phyloP scores from a whole-genome alignment of 2,888 invertebrate species.

The Epistrophe grossulariae region DNA sequence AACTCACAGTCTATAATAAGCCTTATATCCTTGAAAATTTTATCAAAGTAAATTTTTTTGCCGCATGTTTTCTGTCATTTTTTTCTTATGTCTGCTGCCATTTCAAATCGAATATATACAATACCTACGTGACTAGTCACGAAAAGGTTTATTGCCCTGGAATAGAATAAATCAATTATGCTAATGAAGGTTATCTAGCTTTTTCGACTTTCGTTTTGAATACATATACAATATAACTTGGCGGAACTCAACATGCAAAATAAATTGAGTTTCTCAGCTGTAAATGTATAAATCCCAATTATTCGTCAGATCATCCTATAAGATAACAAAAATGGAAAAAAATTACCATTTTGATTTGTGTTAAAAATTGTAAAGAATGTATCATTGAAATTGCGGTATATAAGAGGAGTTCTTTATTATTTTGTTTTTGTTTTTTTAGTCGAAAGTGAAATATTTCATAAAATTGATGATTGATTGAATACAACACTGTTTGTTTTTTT shows the following conservation, averaged over 20 bases:
- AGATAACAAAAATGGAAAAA: conserved; percentile 22
- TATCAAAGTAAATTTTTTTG: not conserved
- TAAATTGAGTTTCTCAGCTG: conserved; percentile 29
- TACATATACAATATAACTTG: not conserved
- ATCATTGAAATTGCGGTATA: not conserved
- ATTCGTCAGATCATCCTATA: conserved; percentile 5
- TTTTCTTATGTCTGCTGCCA: not conserved
- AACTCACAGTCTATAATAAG: too few species aligned
- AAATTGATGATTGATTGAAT: not conserved
- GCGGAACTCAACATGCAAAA: conserved; percentile 19
- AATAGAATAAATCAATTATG: conserved; percentile 39
- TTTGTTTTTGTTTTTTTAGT: too few species aligned
- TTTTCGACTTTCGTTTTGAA: not conserved
- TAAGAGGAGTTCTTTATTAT: not conserved
- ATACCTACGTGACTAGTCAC: conserved; percentile 7
- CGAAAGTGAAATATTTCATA: not conserved
- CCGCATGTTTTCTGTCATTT: not conserved
- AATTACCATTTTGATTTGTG: conserved; percentile 39
- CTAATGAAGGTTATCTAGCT: conserved; percentile 28
- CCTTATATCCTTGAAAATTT: not conserved
- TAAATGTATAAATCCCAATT: conserved; percentile 35
- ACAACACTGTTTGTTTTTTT: too few species aligned
- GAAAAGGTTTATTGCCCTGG: not conserved
- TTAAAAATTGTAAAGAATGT: conserved; percentile 9
- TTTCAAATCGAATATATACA: conserved; percentile 1